Conservation (phyloP, 2,888 invertebrate species). For the Diaperis boleti region DNA sequence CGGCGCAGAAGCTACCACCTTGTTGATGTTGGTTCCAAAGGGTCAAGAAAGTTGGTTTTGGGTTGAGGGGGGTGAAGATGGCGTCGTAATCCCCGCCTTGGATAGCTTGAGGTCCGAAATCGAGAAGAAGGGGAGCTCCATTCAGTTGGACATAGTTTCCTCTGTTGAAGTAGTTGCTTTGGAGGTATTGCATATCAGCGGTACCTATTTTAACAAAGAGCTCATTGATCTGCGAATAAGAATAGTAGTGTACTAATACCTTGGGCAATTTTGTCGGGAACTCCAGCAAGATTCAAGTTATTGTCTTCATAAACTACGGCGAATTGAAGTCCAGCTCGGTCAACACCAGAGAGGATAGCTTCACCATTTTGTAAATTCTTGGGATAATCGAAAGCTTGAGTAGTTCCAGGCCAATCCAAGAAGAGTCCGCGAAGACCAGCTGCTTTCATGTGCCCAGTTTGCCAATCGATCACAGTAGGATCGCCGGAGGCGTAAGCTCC, state of each 20-base stretch:
- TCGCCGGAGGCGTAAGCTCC: slow-evolving; percentile 16
- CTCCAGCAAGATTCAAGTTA: slow-evolving; percentile 21
- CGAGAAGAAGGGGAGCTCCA: slow-evolving; percentile 22
- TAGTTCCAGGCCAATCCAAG: slow-evolving; percentile 35
- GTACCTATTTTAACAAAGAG: too few relatives aligned
- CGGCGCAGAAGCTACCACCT: slow-evolving; percentile 7
- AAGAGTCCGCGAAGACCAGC: slow-evolving; percentile 25
- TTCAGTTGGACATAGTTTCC: slow-evolving; percentile 22
- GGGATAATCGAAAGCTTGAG: slow-evolving; percentile 22
- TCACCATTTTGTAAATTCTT: slow-evolving; percentile 27
- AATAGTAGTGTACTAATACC: too few relatives aligned
- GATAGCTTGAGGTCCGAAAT: slow-evolving; percentile 33
- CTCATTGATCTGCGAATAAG: too few relatives aligned
- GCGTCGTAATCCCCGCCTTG: slow-evolving; percentile 8
- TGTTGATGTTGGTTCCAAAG: slow-evolving; percentile 34
- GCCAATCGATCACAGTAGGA: slow-evolving; percentile 19
- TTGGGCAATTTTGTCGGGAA: slow-evolving; percentile 27
- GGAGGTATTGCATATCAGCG: slow-evolving; percentile 21
- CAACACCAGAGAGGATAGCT: slow-evolving; percentile 24
- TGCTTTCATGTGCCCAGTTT: not conserved
- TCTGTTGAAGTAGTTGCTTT: slow-evolving; percentile 31
- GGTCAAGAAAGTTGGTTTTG: slow-evolving; percentile 34
- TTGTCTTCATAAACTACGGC: slow-evolving; percentile 37
- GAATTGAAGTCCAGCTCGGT: slow-evolving; percentile 23
- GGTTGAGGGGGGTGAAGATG: slow-evolving; percentile 17